Base-by-base conservation (phyloP, 2,797 vertebrate genomes). In the Schizopygopsis pylzovi region DNA sequence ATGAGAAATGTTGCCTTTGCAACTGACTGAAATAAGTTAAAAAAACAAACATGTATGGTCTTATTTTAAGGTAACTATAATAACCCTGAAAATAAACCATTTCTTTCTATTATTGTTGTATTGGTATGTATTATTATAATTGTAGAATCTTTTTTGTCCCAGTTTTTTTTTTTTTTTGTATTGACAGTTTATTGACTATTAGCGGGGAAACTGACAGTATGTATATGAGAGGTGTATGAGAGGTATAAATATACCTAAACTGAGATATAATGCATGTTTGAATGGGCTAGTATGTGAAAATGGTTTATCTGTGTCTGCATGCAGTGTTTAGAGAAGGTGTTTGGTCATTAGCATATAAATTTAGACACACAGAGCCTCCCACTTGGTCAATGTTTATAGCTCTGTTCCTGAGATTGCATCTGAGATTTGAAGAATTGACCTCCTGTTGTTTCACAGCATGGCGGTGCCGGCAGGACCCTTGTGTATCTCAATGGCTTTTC, bases 351-450 rank as follows among this genome's bases (percentile, higher is more conserved):
- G 71, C 72, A 83, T 76, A 52, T 76, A 65, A 54, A 28, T 83
- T 47, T n/a, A 76, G 28, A 76, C 56, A 83, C 63, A 67, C 1
- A 37, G 83, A 87, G 88, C 91, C 92, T 94, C 93, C 93, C 94
- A 90, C 91, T 91, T 92, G 92, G 92, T 95, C 94, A 95, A 95
- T 89, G 90, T 95, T 95, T 95, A 94, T 92, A 92, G 89, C 91
- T 90, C 52, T 86, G 90, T 90, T 92, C 92, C 56, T 61, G 39
- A 95, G 93, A 95, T 94, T 94, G 92, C 89, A 91, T 91, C 90
- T 93, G 56, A 94, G 92, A 94, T 93, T 94, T 93, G 92, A 92
- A 87, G 92, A 92, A 94, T 92, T 91, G 91, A 84, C 90, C 92
- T 92, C 94, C 93, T 89, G 91, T 91, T 91, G 93, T 90, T 91